Conservation (phyloP, 2,888 invertebrate genomes). For the Nomada hirtipes region DNA sequence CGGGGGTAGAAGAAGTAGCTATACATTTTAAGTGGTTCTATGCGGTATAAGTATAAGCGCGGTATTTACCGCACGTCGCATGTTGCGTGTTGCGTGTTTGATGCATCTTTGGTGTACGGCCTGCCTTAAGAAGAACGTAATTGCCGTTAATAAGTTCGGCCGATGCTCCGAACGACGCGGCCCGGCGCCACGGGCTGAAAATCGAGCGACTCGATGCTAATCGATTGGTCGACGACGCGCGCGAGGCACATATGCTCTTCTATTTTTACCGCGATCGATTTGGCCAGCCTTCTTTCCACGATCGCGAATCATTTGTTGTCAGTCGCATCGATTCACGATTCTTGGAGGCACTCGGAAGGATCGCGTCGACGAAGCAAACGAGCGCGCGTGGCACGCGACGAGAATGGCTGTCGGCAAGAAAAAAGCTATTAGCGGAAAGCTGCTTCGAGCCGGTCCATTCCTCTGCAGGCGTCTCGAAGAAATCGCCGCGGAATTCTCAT, state of each 20-base stretch:
- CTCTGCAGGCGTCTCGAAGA: slow-evolving; percentile 43
- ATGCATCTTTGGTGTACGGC: no score
- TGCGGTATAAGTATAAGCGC: no score
- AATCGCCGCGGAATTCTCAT: slow-evolving; percentile 68
- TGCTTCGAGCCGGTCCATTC: slow-evolving; percentile 13
- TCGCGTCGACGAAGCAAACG: slow-evolving; percentile 3
- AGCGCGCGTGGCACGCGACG: slow-evolving; percentile 29
- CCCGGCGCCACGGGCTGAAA: slow-evolving; percentile 1
- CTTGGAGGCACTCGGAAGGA: not conserved
- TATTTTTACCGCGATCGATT: slow-evolving; percentile 31
- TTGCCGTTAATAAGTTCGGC: not conserved
- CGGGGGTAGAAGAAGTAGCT: no score
- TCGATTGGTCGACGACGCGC: slow-evolving; percentile 52
- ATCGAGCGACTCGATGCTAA: slow-evolving; percentile 40
- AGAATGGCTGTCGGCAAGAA: not conserved
- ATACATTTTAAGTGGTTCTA: no score
- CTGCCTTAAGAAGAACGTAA: not conserved
- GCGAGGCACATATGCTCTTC: slow-evolving; percentile 3
- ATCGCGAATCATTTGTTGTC: not conserved
- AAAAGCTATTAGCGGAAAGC: slow-evolving; percentile 20
- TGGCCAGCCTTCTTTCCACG: not conserved
- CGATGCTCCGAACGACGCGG: not conserved
- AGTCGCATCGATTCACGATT: not conserved
- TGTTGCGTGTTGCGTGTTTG: no score
- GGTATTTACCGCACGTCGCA: no score